Percentiles rank a stretch among this genome's conserved stretches.
phyloP scores from a whole-genome alignment of 2,113 vertebrate genomes.

The Pangasianodon gigas region DNA sequence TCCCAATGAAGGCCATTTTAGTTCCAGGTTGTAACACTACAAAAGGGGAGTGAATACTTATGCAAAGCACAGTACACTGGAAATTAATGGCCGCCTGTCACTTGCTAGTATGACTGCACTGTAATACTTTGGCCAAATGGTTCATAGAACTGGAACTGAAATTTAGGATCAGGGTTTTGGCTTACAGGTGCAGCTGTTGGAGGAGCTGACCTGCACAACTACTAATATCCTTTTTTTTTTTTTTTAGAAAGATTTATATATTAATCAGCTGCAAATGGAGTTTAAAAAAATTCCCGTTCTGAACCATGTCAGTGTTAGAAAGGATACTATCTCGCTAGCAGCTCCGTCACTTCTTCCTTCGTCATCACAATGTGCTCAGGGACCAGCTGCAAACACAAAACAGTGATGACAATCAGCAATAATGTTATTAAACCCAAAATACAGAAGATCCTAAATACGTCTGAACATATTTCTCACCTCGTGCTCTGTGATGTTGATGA shows the following conservation, averaged over 20 bases:
- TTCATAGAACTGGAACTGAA: neutral
- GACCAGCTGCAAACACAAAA: constrained; percentile 78
- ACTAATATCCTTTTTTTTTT: neutral
- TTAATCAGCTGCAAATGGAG: neutral
- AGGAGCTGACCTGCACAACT: neutral
- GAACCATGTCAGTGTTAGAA: constrained; percentile 24
- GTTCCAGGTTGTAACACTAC: neutral
- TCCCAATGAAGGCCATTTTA: neutral
- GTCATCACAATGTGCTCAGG: constrained; percentile 98
- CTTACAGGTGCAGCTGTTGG: neutral
- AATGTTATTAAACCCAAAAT: neutral
- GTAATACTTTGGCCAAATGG: neutral
- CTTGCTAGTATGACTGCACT: neutral
- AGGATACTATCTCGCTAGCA: constrained; percentile 97
- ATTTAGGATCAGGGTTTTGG: neutral
- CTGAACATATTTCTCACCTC: constrained; percentile 76
- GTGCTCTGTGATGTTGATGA: constrained; percentile 91
- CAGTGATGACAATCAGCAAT: neutral
- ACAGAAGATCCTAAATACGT: neutral
- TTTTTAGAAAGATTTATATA: neutral
- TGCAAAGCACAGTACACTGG: neutral
- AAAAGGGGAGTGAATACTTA: neutral
- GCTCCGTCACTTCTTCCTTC: constrained; percentile 92
- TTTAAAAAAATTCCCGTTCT: neutral
- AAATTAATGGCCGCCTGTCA: neutral